Evolutionary conservation across 2,888 invertebrate genomes (phyloP).

Genomic region (Xylophagus ater): DNA sequence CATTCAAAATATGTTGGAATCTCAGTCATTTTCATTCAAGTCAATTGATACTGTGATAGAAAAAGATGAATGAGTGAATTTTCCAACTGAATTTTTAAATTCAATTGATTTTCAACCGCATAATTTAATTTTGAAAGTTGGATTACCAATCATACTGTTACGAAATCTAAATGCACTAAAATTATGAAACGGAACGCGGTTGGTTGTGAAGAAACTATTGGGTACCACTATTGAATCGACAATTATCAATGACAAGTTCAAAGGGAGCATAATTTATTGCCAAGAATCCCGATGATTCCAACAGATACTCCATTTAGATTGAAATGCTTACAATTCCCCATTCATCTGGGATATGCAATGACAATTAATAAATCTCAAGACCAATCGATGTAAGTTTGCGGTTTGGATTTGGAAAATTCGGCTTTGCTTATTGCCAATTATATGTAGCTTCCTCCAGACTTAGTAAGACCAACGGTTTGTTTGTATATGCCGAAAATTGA

Average conservation of each 20-base stretch:
- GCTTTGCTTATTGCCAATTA: neutral
- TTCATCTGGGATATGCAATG: neutral
- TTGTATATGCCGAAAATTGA: neutral
- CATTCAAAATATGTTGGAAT: too few relatives aligned
- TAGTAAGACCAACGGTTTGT: too few relatives aligned
- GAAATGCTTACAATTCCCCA: neutral
- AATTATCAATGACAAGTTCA: too few relatives aligned
- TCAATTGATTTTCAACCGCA: conserved; percentile 17
- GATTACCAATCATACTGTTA: conserved; percentile 23
- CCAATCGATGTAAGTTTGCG: neutral
- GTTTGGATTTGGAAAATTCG: too few relatives aligned
- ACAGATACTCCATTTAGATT: neutral
- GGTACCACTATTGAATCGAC: too few relatives aligned
- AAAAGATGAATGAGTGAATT: too few relatives aligned
- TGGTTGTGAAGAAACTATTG: too few relatives aligned
- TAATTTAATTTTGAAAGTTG: conserved; percentile 22
- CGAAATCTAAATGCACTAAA: conserved; percentile 22
- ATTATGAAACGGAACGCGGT: conserved; percentile 25
- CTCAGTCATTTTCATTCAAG: too few relatives aligned
- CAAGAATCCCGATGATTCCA: neutral
- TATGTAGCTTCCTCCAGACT: too few relatives aligned
- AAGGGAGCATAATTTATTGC: neutral
- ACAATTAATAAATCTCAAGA: neutral
- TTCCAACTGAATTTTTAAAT: conserved; percentile 17
- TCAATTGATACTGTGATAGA: too few relatives aligned